Conservation (phyloP, 2,888 invertebrate species). For the Dendrolimus houi region DNA sequence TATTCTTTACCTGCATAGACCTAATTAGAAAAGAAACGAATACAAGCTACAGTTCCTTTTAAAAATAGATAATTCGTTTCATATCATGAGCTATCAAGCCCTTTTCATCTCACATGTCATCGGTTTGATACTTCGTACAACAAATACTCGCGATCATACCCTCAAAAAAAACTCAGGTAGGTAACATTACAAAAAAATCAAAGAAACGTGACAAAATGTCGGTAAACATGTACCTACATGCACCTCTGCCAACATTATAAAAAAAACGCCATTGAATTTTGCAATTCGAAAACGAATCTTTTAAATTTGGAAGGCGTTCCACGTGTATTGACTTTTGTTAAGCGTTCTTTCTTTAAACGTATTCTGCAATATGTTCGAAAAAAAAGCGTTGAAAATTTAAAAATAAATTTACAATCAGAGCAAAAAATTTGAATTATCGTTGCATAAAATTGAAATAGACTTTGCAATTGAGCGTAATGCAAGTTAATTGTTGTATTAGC, state of each 20-base stretch:
- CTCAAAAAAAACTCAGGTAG: slow-evolving; percentile 58
- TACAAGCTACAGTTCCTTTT: neutral
- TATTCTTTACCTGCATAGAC: neutral
- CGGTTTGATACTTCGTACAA: slow-evolving; percentile 50
- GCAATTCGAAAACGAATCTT: slow-evolving; percentile 48
- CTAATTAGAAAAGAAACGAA: neutral
- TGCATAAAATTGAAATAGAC: slow-evolving; percentile 44
- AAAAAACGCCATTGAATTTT: slow-evolving; percentile 43
- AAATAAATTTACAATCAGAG: neutral
- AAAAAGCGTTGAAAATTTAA: slow-evolving; percentile 12
- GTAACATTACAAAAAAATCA: slow-evolving; percentile 35
- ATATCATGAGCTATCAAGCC: slow-evolving; percentile 26
- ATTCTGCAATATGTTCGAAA: neutral
- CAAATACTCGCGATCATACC: slow-evolving; percentile 42
- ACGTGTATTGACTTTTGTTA: slow-evolving; percentile 50
- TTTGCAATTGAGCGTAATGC: slow-evolving; percentile 34
- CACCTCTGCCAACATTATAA: slow-evolving; percentile 36
- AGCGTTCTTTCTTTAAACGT: slow-evolving; percentile 23
- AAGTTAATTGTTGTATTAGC: slow-evolving; percentile 37
- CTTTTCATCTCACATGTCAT: slow-evolving; percentile 49
- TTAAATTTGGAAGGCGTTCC: slow-evolving; percentile 60
- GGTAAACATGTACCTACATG: slow-evolving; percentile 70
- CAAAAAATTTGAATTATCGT: slow-evolving; percentile 18
- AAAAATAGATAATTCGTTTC: slow-evolving; percentile 9
- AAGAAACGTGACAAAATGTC: slow-evolving; percentile 73